Evolutionary conservation across 2,888 invertebrate species (phyloP).

Genomic region (Buathra laborator): DNA sequence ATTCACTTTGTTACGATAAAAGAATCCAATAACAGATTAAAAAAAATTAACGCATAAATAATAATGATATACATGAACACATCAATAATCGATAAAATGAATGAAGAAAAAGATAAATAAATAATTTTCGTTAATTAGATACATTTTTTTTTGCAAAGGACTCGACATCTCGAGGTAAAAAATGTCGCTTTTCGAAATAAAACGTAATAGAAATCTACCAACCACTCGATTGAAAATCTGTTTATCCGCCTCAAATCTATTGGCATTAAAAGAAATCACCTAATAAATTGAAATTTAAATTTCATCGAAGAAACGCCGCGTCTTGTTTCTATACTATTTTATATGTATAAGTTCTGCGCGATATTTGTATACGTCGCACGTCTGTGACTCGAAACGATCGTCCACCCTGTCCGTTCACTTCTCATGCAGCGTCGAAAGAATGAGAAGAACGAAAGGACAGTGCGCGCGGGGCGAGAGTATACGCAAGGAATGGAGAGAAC

Average conservation of each 20-base stretch:
- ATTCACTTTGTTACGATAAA: too few relatives aligned
- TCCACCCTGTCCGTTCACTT: conserved; percentile 70
- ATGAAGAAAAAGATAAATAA: too few relatives aligned
- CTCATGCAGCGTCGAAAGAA: conserved; percentile 76
- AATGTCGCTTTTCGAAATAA: too few relatives aligned
- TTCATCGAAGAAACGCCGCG: not conserved
- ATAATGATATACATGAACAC: too few relatives aligned
- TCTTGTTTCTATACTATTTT: not conserved
- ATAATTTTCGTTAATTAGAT: too few relatives aligned
- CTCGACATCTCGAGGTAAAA: too few relatives aligned
- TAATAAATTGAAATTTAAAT: not conserved
- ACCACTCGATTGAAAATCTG: not conserved
- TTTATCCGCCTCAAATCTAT: not conserved
- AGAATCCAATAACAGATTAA: too few relatives aligned
- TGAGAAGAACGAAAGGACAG: conserved; percentile 39
- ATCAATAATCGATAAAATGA: too few relatives aligned
- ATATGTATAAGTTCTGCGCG: conserved; percentile 26
- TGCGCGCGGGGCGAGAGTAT: conserved; percentile 7
- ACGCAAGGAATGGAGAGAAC: conserved; percentile 61
- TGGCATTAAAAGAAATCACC: not conserved
- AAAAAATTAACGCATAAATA: too few relatives aligned
- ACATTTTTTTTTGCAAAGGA: too few relatives aligned
- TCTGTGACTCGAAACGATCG: conserved; percentile 46
- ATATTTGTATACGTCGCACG: conserved; percentile 52
- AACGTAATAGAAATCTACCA: not conserved